Base-by-base conservation (phyloP, 2,888 invertebrate genomes). In the Apamea crenata region DNA sequence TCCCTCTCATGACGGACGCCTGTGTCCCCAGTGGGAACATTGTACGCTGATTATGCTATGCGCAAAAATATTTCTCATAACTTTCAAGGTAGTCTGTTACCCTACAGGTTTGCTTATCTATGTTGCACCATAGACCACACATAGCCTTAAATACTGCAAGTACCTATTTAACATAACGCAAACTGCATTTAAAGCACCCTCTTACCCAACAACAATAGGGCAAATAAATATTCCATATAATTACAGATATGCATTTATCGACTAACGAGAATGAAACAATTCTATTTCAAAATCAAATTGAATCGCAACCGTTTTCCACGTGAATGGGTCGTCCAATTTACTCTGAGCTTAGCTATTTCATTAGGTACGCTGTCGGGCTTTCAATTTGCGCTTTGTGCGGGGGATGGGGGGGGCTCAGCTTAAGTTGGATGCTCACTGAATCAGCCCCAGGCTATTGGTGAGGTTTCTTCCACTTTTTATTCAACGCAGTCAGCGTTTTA, bases 261-360 rank as follows among this genome's bases (percentile, higher is more conserved):
- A 74, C 81, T 89, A 90, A 89, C 86, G 81, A 87, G 85, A 84
- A 88, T 84, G 88, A 88, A 91, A 93, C 92, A 92, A 92, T 92
- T 91, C 89, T 90, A 93, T 92, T 91, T 91, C 88, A 88, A 91
- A 93, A 93, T 93, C 91, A 92, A 94, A 94, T 94, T 93, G 91
- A 91, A 93, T 92, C 88, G 91, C 90, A 89, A 89, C 91, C 88
- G 87, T 87, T 92, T 92, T 93, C 90, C 92, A 91, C 90, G 87
- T 91, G 90, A 93, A 83, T 80, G 83, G 81, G 72, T 77, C 78
- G 82, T 75, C 91, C 92, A 92, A 79, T 88, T 77, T 82, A 87
- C 53, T 70, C 53, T 86, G 92, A 92, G 81, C 92, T 89, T 86
- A 81, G 87, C 84, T 87, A 88, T 91, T 91, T 91, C 91, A 91